Base-by-base conservation (phyloP, 2,888 invertebrate genomes). In the Agrochola lota region DNA sequence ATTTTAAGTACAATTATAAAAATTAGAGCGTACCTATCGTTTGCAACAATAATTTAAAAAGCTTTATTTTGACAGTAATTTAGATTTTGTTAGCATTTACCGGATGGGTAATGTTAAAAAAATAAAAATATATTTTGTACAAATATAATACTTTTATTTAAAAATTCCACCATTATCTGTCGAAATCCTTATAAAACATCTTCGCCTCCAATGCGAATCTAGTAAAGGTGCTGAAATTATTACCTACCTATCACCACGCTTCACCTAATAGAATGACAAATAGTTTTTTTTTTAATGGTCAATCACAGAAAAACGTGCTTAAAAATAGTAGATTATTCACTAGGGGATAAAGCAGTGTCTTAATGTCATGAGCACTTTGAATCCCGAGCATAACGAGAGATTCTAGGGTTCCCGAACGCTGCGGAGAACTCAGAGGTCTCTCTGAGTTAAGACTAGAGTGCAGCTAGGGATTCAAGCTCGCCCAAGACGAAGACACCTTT, bases 91-190 rank as follows among this genome's bases (percentile, higher is more conserved):
- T 88, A 87, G 87, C 87, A 85, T 80, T 85, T 84, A 81, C 85
- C 83, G 59, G 43, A 76, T 64, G 77, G 87, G 85, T 83, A 85
- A 87, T 89, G 90, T 90, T 90, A 87, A 87, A 88, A 52, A 88
- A 90, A 89, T 90, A 90, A 89, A 89, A 85, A 87, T 90, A 90
- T 90, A 90, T 90, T 90, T 90, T 90, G 77, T 88, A 89, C 85
- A 88, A 77, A 84, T 35, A 15, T 11, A 11, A n/a, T 23, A 15
- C 71, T 86, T 84, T 86, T 74, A 76, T 81, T 85, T 62, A 43
- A 12, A 8, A 23, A 55, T 5, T 23, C n/a, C 17, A 9, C 30
- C 4, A 11, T 2, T 57, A 11, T 30, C 1, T 12, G 20, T 30
- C 0, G 3, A 72, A 40, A 5, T 49, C 7, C 12, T 12, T 17